Percentiles rank a stretch among this genome's conserved stretches.
Evolutionary conservation across 1,140 invertebrate genomes (phyloP).

Genomic region (Aricia agestis): DNA sequence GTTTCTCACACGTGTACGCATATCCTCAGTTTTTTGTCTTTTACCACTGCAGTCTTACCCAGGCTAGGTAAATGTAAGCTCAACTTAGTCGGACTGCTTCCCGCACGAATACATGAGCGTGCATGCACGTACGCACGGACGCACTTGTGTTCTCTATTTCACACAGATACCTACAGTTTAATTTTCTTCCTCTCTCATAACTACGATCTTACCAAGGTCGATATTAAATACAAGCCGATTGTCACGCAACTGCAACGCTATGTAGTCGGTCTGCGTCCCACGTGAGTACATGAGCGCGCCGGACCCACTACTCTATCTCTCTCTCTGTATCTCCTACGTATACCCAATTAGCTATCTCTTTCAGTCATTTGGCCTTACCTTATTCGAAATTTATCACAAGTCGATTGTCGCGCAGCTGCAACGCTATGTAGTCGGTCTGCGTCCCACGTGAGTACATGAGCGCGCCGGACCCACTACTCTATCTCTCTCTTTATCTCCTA

Average conservation of each 20-base stretch:
- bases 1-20: no score
- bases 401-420: constrained; percentile 93
- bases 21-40: no score
- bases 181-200: no score
- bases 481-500: no score
- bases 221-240: constrained; percentile 94
- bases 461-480: constrained; percentile 89
- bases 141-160: no score
- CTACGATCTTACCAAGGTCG: constrained; percentile 85
- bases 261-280: constrained; percentile 95
- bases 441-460: constrained; percentile 94
- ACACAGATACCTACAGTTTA: no score
- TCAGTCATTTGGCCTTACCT: constrained; percentile 76
- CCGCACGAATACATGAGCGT: constrained; percentile 94
- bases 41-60: no score
- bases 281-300: constrained; percentile 94
- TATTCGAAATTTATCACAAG: constrained; percentile 94
- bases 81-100: constrained; percentile 97
- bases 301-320: constrained; percentile 77
- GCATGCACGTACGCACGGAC: no score
- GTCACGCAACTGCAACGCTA: constrained; percentile 92
- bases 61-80: no score
- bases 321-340: no score
- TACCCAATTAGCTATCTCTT: no score
- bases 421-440: constrained; percentile 94